Evolutionary conservation across 2,888 invertebrate species (phyloP), one percentile per base, ranked within the genome.

Genomic region (Ornithoptera priamus): DNA sequence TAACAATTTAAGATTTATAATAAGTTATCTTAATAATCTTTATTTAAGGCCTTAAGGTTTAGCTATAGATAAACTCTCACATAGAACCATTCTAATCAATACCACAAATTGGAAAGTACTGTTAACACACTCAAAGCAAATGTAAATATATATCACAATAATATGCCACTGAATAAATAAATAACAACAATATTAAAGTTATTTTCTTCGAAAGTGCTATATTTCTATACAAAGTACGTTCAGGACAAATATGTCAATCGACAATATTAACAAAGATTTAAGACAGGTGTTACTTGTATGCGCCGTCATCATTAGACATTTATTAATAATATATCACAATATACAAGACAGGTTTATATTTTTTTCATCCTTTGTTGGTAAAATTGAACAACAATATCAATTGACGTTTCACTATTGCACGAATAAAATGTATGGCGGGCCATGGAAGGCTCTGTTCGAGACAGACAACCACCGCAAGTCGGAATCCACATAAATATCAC

Each of bases 321-420:
- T 71, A 56, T 73, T 74, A 65, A 50, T 71, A 46, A 70, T 69
- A 68, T 72, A 70, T n/a, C 71, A 74, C 65, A 64, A 60, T 65
- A 69, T 74, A 72, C 73, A 70, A 70, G 67, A 59, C 62, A n/a
- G 65, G 24, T 71, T 72, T 62, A 68, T 68, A 72, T 75, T 69
- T 75, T 77, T 78, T 80, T 76, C 75, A 64, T 72, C 70, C 73
- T 72, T 73, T 77, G 76, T 62, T 71, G 75, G 75, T 74, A 73
- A 84, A 84, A 85, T 81, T 81, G 75, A 82, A 82, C 82, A 82
- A 82, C 82, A 85, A 86, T 86, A 78, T 78, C 74, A 76, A 87
- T 89, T 92, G 92, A 92, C 92, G 88, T 92, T 92, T 92, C 89
- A 89, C 87, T 85, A 89, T 80, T 83, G 85, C 85, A 88, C 80